These are phyloP conservation scores for Gracilinanus agilis DNA, from an alignment of 2,113 vertebrate genomes.

Conservation along the genomic window DNA sequence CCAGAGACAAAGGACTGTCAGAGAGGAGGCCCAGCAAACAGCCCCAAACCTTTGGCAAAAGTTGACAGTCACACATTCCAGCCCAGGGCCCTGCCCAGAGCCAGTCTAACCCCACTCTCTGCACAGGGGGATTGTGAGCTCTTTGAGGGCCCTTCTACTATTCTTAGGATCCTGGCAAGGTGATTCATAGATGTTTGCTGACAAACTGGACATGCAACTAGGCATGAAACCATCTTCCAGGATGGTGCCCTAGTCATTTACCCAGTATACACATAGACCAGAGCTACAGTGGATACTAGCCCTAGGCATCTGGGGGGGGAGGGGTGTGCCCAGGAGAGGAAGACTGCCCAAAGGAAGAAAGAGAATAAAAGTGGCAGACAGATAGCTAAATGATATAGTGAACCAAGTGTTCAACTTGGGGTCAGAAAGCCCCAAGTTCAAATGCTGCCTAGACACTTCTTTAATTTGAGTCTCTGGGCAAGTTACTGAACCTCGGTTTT, in stretches of 20 bases:
- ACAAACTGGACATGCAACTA: neutral
- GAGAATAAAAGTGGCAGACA: neutral
- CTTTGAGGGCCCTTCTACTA: no score
- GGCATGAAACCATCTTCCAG: neutral
- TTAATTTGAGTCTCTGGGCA: neutral
- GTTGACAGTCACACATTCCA: neutral
- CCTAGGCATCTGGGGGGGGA: neutral
- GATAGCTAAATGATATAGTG: neutral
- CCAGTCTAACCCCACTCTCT: no score
- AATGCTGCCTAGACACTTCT: neutral
- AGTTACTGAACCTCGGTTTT: neutral
- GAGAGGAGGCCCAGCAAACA: neutral
- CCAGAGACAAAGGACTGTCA: neutral
- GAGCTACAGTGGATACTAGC: neutral
- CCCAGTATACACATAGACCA: neutral
- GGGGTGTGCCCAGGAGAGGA: no score
- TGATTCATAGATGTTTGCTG: neutral
- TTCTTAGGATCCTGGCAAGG: neutral
- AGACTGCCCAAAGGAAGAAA: neutral
- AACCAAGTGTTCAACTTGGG: neutral
- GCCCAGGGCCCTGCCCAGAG: neutral
- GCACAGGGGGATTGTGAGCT: no score
- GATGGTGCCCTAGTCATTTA: neutral
- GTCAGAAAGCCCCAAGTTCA: neutral
- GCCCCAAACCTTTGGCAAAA: no score